A percentile compares a stretch with the other conserved stretches of the same genome.
phyloP scores from a whole-genome alignment of 1,140 invertebrate genomes.

The Trachelipus rathkii region DNA sequence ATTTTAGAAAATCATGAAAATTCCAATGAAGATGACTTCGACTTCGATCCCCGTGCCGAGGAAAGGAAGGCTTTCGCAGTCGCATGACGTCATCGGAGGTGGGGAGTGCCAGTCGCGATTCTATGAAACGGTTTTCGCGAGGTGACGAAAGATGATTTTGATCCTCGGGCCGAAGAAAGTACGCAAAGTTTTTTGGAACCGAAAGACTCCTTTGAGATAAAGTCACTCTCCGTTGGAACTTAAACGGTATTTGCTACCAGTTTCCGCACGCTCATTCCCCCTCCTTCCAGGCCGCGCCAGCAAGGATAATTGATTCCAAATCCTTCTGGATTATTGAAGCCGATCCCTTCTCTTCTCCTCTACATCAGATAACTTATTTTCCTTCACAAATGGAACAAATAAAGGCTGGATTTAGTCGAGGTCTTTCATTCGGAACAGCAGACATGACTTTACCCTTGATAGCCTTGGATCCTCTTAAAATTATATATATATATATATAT shows the following conservation, averaged over 20 bases:
- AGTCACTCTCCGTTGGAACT: not conserved
- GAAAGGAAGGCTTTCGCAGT: slow-evolving; percentile 14
- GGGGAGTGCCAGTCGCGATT: slow-evolving; percentile 14
- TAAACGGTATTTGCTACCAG: not conserved
- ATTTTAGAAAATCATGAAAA: not conserved
- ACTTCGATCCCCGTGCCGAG: slow-evolving; percentile 43
- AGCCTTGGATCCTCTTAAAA: too few relatives aligned
- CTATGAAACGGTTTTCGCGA: slow-evolving; percentile 64
- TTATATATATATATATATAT: too few relatives aligned
- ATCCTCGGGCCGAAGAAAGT: slow-evolving; percentile 34
- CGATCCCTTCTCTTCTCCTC: not conserved
- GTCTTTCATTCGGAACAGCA: too few relatives aligned
- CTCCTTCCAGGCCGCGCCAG: not conserved
- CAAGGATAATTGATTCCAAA: not conserved
- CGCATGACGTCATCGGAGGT: slow-evolving; percentile 10
- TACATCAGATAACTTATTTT: not conserved
- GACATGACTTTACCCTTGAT: too few relatives aligned
- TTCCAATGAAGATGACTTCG: slow-evolving; percentile 31
- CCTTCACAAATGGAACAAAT: not conserved
- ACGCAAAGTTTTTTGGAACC: not conserved
- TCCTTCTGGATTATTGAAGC: not conserved
- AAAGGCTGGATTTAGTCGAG: not conserved
- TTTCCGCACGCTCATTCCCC: not conserved
- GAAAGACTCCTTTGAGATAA: not conserved
- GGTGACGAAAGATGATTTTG: slow-evolving; percentile 68